These are phyloP conservation scores for Leiothrix lutea DNA, from an alignment of 2,113 vertebrate species.

Conservation along the genomic window DNA sequence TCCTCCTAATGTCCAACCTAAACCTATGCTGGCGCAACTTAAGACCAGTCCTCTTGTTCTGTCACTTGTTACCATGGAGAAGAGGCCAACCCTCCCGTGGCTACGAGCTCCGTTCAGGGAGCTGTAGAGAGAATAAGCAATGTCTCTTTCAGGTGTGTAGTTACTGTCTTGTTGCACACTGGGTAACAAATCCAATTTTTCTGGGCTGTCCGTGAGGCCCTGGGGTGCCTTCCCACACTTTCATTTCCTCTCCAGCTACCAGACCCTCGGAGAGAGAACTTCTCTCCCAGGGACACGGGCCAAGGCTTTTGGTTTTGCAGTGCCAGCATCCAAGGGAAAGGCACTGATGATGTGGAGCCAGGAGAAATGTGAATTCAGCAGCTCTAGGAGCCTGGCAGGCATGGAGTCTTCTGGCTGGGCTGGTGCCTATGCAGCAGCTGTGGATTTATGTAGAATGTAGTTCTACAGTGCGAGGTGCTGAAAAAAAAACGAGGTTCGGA, in stretches of 20 bases:
- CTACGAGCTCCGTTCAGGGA: background rate
- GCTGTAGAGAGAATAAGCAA: background rate
- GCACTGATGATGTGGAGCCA: too few relatives aligned
- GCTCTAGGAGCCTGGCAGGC: background rate
- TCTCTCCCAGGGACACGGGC: too few relatives aligned
- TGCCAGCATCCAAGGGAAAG: fast-evolving
- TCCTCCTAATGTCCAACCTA: background rate
- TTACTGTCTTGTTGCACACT: background rate
- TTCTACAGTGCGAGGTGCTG: fast-evolving
- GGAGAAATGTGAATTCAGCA: background rate
- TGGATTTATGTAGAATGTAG: background rate
- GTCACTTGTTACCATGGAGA: background rate
- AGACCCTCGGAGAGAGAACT: background rate
- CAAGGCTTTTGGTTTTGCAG: too few relatives aligned
- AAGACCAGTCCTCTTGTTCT: background rate
- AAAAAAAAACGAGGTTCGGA: background rate
- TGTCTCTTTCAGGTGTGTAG: background rate
- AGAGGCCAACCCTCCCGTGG: background rate
- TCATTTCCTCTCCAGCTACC: too few relatives aligned
- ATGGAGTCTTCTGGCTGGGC: fast-evolving
- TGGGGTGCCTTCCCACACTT: fast-evolving
- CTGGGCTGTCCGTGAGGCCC: fast-evolving
- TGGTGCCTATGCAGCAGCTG: fast-evolving
- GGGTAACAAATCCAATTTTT: background rate
- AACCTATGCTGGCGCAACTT: fast-evolving